Base-by-base conservation (phyloP, 2,888 invertebrate genomes). In the Cephus runcator region DNA sequence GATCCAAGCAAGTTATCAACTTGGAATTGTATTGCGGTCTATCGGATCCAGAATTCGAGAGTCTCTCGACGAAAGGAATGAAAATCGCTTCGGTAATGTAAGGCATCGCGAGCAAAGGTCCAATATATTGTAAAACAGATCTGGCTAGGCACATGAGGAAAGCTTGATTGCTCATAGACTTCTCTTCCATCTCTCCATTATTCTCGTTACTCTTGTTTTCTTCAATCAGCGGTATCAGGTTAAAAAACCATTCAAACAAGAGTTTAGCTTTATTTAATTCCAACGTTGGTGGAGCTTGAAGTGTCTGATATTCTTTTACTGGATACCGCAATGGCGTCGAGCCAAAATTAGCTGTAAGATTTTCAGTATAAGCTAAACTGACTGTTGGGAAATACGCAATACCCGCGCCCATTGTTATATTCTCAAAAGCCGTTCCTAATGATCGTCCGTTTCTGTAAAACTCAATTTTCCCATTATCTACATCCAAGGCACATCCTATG, bases 381-480 rank as follows among this genome's bases (percentile, higher is more conserved):
- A 97, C 95, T 0, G 96, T 95, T 0, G 97, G 97, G 89, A 96
- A 97, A 88, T 97, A 96, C 0, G 95, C 95, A 1, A 95, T 92
- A 0, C 96, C 96, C 0, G 95, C 93, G 0, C 97, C 97, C 76
- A 93, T 93, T n/a, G 94, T 92, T 75, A 97, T 93, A 79, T 94
- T 93, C 71, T 93, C 93, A 86, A 96, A 97, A 0, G 97, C 97
- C 75, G 94, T 90, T 0, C 97, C 97, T 90, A 97, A 91, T 0
- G 94, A 93, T n/a, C 93, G 92, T 0, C 97, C 97, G 91, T 97
- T 97, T 83, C 97, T 95, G 87, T 92, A 95, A 88, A 93, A 97
- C 87, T 95, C 94, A 80, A 97, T 93, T 1, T 92, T 93, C 12
- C 95, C 95, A 34, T 92, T 93, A 82, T 97, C 96, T 89, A 96